A percentile compares a stretch with the other conserved stretches of the same genome.
Evolutionary conservation across 2,888 invertebrate genomes (phyloP).

Genomic region (Chaitophorus viminalis): DNA sequence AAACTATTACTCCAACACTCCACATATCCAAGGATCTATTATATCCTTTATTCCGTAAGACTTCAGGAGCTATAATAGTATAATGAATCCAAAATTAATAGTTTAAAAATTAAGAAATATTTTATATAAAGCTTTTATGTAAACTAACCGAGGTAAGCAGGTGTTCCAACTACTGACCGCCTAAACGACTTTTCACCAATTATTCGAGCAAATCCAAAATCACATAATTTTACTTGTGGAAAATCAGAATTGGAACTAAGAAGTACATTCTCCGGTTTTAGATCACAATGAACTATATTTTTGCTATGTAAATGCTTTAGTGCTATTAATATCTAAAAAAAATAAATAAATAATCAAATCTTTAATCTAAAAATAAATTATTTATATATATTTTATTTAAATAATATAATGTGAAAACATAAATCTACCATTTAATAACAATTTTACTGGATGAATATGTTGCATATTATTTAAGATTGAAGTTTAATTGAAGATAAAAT

Average conservation of each 20-base stretch:
- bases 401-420: neutral
- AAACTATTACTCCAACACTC: constrained; percentile 99
- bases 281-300: constrained; percentile 98
- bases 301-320: constrained; percentile 96
- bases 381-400: neutral
- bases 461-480: too few species aligned
- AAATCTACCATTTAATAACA: neutral
- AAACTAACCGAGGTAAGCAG: constrained; percentile 89
- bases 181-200: constrained; percentile 99
- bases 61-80: constrained; percentile 86
- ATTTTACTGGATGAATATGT: too few species aligned
- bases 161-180: constrained; percentile 97
- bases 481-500: too few species aligned
- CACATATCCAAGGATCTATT: constrained; percentile 99
- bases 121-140: neutral
- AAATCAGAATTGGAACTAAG: constrained; percentile 93
- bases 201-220: constrained; percentile 98
- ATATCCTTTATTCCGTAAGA: constrained; percentile 97
- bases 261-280: constrained; percentile 97
- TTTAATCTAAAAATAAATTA: too few species aligned
- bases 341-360: constrained; percentile 59
- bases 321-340: constrained; percentile 88
- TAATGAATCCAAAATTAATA: neutral
- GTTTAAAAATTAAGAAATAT: neutral
- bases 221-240: constrained; percentile 98